Percentiles rank a stretch among this genome's conserved stretches.
phyloP scores from a whole-genome alignment of 2,113 vertebrate genomes.

The Petrocephalus zakoni region DNA sequence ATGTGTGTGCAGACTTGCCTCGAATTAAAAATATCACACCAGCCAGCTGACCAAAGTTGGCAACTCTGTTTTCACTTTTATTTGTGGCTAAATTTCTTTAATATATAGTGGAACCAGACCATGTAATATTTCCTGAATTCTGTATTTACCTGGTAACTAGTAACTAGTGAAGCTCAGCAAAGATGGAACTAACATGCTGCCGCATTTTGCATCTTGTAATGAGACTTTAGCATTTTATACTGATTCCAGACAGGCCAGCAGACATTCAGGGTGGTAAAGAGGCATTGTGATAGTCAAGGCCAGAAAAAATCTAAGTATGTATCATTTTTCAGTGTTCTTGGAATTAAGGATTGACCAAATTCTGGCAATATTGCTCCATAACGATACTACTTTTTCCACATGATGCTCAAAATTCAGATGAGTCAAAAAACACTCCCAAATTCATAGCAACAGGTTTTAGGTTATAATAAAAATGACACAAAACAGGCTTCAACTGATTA shows the following conservation, averaged over 20 bases:
- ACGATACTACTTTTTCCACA: background rate
- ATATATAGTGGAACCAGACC: no score
- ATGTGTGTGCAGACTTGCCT: no score
- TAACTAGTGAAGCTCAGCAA: background rate
- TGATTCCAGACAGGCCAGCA: background rate
- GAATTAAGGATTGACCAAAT: background rate
- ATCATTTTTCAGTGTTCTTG: background rate
- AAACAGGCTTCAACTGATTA: background rate
- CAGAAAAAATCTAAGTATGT: background rate
- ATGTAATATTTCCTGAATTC: background rate
- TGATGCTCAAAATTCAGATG: no score
- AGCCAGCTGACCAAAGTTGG: background rate
- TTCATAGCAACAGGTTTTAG: background rate
- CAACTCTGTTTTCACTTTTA: no score
- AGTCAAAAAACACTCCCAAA: background rate
- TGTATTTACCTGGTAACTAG: background rate
- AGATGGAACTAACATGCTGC: background rate
- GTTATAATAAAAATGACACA: background rate
- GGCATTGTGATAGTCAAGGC: background rate
- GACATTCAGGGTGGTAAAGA: background rate
- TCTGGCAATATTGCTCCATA: background rate
- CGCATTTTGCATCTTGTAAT: background rate
- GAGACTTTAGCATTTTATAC: background rate
- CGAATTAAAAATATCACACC: no score
- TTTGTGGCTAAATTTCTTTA: no score